Conservation (phyloP, 2,113 vertebrate genomes). For the Lucifuga dentata region DNA sequence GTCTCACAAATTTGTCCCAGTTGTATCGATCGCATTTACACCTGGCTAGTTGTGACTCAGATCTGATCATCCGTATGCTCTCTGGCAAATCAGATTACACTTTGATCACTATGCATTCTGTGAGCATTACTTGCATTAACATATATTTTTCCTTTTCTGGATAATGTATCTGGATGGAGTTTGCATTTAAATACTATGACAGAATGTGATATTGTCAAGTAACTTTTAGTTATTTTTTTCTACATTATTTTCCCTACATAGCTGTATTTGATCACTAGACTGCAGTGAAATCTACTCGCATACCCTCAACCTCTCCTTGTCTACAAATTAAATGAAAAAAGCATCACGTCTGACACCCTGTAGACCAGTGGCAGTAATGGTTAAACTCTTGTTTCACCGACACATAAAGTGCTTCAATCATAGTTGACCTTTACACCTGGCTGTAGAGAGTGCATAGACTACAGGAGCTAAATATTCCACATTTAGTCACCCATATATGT, state of each 20-base stretch:
- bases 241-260: neutral
- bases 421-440: conserved; percentile 1
- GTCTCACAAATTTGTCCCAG: no score
- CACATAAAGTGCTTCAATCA: conserved; percentile 2
- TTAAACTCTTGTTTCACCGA: conserved; percentile 8
- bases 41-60: no score
- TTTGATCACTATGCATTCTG: no score
- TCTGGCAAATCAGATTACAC: no score
- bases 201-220: conserved; percentile 3
- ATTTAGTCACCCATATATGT: neutral
- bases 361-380: neutral
- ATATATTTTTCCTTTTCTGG: no score
- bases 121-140: no score
- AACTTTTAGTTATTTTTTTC: neutral
- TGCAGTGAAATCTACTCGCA: conserved; percentile 39
- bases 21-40: no score
- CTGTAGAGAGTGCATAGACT: neutral
- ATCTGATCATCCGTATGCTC: no score
- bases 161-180: no score
- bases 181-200: no score
- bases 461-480: neutral
- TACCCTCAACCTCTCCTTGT: conserved; percentile 29
- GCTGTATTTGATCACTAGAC: conserved; percentile 32
- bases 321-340: conserved; percentile 41
- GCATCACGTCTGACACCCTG: neutral